Evolutionary conservation across 2,113 vertebrate species (phyloP).

Genomic region (Atractosteus spatula): DNA sequence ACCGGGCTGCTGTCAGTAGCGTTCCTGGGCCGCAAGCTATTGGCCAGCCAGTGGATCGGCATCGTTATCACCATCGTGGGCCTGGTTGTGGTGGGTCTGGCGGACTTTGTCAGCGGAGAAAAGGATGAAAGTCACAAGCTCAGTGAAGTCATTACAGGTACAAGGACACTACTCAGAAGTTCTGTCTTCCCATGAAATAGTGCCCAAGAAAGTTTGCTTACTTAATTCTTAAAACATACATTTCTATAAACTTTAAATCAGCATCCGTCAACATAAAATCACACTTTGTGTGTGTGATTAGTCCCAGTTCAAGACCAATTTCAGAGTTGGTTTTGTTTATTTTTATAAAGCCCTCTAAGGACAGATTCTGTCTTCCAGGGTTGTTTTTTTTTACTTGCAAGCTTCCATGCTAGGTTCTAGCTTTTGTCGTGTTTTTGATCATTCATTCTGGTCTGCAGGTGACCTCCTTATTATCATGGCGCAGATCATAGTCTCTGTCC

Average conservation of each 20-base stretch:
- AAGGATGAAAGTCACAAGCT: constrained; percentile 60
- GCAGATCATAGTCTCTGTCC: constrained; percentile 81
- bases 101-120: constrained; percentile 70
- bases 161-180: neutral
- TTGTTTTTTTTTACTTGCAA: no score
- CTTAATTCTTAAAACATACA: no score
- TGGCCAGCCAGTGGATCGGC: constrained; percentile 81
- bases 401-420: no score
- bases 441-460: constrained; percentile 55
- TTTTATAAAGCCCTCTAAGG: no score
- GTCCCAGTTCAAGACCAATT: no score
- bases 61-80: constrained; percentile 85
- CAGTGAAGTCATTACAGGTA: constrained; percentile 86
- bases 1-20: constrained; percentile 87
- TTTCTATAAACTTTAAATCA: no score
- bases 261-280: no score
- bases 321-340: no score
- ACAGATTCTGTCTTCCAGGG: no score
- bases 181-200: no score
- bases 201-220: no score
- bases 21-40: constrained; percentile 78
- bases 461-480: constrained; percentile 91
- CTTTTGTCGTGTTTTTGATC: neutral
- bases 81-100: constrained; percentile 83
- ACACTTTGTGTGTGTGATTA: no score